A percentile compares a stretch with the other conserved stretches of the same genome.
Conservation (phyloP, 2,113 vertebrate genomes). For the Micromys minutus region DNA sequence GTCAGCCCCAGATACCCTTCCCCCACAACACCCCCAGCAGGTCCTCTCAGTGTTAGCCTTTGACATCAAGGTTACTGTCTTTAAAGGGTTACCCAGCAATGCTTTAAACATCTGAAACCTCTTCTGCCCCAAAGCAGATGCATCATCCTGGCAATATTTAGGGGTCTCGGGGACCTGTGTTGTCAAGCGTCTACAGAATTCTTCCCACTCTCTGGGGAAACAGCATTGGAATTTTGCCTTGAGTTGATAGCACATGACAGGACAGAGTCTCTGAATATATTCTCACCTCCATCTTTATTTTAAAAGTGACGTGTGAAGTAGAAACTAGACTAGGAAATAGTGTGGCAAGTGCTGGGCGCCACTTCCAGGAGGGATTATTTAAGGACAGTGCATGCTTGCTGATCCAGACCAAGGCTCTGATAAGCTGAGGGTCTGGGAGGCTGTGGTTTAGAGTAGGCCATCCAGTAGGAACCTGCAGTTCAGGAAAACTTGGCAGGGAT, state of each 20-base stretch:
- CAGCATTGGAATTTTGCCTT: constrained; percentile 50
- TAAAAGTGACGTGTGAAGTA: constrained; percentile 63
- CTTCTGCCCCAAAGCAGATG: background rate
- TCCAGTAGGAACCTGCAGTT: background rate
- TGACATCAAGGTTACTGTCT: background rate
- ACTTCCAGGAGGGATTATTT: background rate
- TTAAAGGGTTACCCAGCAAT: background rate
- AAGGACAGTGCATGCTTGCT: background rate
- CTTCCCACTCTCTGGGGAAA: constrained; percentile 33
- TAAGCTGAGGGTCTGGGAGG: background rate
- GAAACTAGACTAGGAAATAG: constrained; percentile 30
- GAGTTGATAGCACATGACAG: background rate
- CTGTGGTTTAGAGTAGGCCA: background rate
- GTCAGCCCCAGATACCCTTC: background rate
- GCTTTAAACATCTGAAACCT: constrained; percentile 33
- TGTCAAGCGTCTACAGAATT: background rate
- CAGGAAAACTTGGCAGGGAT: background rate
- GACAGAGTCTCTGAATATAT: constrained; percentile 59
- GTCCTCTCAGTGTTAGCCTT: background rate
- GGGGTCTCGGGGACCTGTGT: background rate
- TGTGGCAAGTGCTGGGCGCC: background rate
- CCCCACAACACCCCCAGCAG: background rate
- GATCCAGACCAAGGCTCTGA: background rate
- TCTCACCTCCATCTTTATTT: constrained; percentile 72
- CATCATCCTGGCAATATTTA: background rate